These are phyloP conservation scores for Drosophila yooni DNA, from an alignment of 2,888 invertebrate species.

Conservation along the genomic window DNA sequence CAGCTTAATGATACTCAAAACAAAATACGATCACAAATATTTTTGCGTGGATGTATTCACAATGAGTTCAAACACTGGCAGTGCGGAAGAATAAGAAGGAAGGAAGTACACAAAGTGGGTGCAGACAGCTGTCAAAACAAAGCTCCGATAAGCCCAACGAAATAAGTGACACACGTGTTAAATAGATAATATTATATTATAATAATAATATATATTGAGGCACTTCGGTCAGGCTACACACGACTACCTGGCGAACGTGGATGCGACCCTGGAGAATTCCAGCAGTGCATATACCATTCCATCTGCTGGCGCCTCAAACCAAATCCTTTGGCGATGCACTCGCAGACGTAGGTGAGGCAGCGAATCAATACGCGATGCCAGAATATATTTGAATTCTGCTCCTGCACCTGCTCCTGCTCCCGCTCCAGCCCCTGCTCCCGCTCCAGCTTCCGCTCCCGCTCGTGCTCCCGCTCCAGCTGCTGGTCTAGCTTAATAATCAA, in stretches of 20 bases:
- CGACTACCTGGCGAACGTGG: background rate
- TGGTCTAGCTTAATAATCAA: background rate
- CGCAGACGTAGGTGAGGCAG: slow-evolving; percentile 27
- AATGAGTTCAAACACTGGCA: slow-evolving; percentile 27
- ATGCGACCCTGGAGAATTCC: slow-evolving; percentile 41
- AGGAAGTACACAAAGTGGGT: slow-evolving; percentile 9
- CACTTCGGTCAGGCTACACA: background rate
- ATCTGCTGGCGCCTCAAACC: slow-evolving; percentile 49
- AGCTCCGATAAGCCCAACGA: background rate
- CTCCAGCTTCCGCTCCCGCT: background rate
- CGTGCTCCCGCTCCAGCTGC: background rate
- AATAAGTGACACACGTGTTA: background rate
- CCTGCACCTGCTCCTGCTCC: background rate
- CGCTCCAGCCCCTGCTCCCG: background rate
- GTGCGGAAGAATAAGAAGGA: slow-evolving; percentile 32
- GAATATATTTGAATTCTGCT: background rate
- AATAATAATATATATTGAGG: background rate
- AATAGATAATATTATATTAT: background rate
- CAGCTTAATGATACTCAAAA: slow-evolving; percentile 31
- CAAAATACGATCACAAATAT: slow-evolving; percentile 25
- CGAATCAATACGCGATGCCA: slow-evolving; percentile 25
- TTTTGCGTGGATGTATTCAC: slow-evolving; percentile 8
- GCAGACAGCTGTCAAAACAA: slow-evolving; percentile 29
- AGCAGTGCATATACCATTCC: slow-evolving; percentile 64
- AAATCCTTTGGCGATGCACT: slow-evolving; percentile 49